Conservation (phyloP, 92 coral and sea anemone genomes). For the Epizoanthus ramosus region DNA sequence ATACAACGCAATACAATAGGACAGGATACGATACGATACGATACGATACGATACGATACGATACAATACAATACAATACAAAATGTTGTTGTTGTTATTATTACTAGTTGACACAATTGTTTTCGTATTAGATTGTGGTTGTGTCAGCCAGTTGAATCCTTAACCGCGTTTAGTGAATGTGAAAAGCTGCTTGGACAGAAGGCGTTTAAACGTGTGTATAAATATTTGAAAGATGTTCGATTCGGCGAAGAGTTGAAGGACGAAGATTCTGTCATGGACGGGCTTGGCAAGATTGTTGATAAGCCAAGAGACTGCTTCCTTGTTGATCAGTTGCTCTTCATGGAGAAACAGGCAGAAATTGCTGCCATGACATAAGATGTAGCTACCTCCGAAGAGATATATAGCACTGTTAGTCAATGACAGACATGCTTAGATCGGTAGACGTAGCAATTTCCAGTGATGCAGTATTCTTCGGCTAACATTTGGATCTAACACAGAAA, state of each 20-base stretch:
- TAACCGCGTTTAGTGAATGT: constrained; percentile 79
- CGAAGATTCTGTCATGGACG: constrained; percentile 82
- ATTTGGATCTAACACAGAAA: too few relatives aligned
- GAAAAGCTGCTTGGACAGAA: constrained; percentile 77
- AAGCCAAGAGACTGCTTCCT: constrained; percentile 91
- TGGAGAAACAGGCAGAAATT: constrained; percentile 97
- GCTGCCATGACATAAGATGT: constrained; percentile 68
- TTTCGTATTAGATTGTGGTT: not conserved
- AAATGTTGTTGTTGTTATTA: not conserved
- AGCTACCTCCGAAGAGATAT: not conserved
- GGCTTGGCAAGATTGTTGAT: constrained; percentile 79
- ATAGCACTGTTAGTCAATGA: too few relatives aligned
- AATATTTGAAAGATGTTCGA: constrained; percentile 76
- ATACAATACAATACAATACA: too few relatives aligned
- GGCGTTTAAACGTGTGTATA: constrained; percentile 72
- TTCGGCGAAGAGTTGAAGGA: constrained; percentile 69
- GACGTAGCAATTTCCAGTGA: too few relatives aligned
- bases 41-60: too few relatives aligned
- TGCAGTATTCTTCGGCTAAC: too few relatives aligned
- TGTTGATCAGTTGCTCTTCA: constrained; percentile 90
- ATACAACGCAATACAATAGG: too few relatives aligned
- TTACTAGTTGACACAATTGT: not conserved
- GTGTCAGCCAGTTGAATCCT: constrained; percentile 32
- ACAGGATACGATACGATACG: too few relatives aligned
- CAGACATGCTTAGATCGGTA: too few relatives aligned